phyloP scores from a whole-genome alignment of 2,797 vertebrate species.

The Natrix natrix region DNA sequence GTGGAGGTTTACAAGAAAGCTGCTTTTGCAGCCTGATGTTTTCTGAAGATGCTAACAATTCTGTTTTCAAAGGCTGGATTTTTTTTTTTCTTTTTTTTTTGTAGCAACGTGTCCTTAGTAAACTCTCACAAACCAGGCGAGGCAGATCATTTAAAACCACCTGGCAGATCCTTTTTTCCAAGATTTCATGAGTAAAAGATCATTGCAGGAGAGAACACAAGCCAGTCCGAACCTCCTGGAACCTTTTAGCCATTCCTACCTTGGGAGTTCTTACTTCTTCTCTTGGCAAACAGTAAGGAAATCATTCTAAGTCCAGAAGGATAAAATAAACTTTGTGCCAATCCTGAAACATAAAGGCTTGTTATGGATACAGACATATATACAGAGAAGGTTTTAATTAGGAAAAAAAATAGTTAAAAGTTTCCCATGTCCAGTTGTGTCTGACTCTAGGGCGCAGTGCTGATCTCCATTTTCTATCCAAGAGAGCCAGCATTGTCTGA shows the following conservation, averaged over 20 bases:
- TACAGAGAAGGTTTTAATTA: background rate
- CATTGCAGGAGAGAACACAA: background rate
- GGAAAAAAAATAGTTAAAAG: too few relatives aligned
- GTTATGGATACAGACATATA: background rate
- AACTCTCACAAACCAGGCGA: background rate
- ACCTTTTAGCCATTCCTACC: background rate
- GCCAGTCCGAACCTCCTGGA: background rate
- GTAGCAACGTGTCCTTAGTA: background rate
- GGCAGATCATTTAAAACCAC: background rate
- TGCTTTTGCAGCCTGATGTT: background rate
- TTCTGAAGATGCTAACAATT: background rate
- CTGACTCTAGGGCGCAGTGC: too few relatives aligned
- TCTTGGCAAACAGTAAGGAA: background rate
- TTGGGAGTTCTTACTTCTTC: background rate
- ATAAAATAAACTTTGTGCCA: background rate
- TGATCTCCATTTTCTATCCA: too few relatives aligned
- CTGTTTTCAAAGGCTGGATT: background rate
- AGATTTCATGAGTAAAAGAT: background rate
- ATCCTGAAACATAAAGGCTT: background rate
- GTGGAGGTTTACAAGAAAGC: background rate
- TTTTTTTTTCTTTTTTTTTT: too few relatives aligned
- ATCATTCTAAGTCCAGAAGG: background rate
- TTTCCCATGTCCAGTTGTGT: too few relatives aligned
- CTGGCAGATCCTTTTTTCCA: background rate
- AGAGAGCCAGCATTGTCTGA: too few relatives aligned